A percentile compares a stretch with the other conserved stretches of the same genome.
Evolutionary conservation across 2,797 vertebrate species (phyloP).

Genomic region (Girardinus metallicus): DNA sequence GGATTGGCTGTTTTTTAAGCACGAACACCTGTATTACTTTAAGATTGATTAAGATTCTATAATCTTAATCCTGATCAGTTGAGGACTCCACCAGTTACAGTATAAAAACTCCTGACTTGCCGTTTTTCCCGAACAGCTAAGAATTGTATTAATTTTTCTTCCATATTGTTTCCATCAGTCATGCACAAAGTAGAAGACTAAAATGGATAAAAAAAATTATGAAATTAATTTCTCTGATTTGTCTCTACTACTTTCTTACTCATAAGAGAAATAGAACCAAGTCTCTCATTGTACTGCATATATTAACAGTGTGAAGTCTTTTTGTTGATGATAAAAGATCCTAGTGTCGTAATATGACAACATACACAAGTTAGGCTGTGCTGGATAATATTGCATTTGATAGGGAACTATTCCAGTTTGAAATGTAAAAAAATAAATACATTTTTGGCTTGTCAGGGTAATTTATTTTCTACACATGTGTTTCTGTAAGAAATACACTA

Average conservation of each 20-base stretch:
- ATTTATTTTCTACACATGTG: not conserved
- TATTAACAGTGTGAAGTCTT: conserved; percentile 39
- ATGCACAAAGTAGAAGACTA: conserved; percentile 23
- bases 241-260: conserved; percentile 48
- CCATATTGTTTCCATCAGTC: not conserved
- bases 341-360: not conserved
- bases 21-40: too few species aligned
- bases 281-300: not conserved
- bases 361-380: not conserved
- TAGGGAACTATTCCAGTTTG: too few species aligned
- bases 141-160: not conserved
- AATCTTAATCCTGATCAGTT: too few species aligned
- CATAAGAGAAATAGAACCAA: conserved; percentile 45
- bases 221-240: conserved; percentile 70
- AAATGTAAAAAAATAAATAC: too few species aligned
- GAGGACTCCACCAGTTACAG: not conserved
- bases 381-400: not conserved
- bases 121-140: not conserved
- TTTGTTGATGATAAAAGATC: conserved; percentile 64
- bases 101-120: not conserved
- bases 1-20: too few species aligned
- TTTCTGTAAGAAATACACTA: not conserved
- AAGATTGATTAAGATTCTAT: too few species aligned
- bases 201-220: conserved; percentile 25
- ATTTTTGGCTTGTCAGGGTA: not conserved